Conservation (phyloP, 2,797 vertebrate species). For the Pseudotriccus pelzelni region DNA sequence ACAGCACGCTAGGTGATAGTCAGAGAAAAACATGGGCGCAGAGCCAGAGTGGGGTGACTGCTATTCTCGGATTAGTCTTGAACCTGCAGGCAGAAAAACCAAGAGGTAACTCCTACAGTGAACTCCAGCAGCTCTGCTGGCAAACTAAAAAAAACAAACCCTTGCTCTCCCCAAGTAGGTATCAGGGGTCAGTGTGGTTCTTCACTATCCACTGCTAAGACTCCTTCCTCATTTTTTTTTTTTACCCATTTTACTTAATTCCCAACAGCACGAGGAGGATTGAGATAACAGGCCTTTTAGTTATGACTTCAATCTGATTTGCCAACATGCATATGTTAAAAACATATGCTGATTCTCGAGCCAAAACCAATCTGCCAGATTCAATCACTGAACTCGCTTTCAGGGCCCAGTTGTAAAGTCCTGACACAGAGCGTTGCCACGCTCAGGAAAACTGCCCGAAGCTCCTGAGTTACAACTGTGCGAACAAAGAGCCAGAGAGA, state of each 20-base stretch:
- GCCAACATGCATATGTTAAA: conserved; percentile 15
- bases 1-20: not conserved
- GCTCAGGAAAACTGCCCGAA: not conserved
- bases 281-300: conserved; percentile 5
- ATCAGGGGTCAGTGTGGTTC: not conserved
- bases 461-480: not conserved
- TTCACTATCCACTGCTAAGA: not conserved
- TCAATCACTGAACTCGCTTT: not conserved
- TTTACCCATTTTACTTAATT: not conserved
- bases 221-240: not conserved
- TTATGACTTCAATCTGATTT: not conserved
- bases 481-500: not conserved
- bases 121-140: not conserved
- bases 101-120: not conserved
- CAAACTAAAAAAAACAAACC: not conserved
- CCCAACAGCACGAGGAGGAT: not conserved
- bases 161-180: not conserved
- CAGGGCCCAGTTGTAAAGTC: not conserved
- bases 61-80: not conserved
- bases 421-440: not conserved
- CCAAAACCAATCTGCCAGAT: conserved; percentile 35
- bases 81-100: not conserved
- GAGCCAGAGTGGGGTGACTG: not conserved
- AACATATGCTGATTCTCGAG: not conserved
- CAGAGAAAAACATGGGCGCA: not conserved